A percentile compares a stretch with the other conserved stretches of the same genome.
Evolutionary conservation across 1,140 invertebrate genomes (phyloP).

Genomic region (Heliconius himera): DNA sequence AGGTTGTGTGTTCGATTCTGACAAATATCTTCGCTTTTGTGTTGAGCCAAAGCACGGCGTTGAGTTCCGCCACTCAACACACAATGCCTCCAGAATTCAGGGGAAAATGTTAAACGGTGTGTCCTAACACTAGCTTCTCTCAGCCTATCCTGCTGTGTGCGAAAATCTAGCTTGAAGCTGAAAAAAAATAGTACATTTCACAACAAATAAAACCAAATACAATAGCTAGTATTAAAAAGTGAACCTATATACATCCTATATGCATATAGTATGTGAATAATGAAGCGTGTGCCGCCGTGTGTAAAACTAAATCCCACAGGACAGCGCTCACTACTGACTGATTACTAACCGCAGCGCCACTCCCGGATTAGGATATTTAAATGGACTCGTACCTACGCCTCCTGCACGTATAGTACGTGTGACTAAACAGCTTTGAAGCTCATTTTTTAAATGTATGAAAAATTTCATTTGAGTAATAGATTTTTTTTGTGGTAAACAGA

Average conservation of each 20-base stretch:
- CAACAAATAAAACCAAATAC: background rate
- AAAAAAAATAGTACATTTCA: too few species aligned
- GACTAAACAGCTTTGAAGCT: background rate
- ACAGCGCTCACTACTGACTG: conserved; percentile 59
- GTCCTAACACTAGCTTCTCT: too few species aligned
- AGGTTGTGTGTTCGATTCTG: too few species aligned
- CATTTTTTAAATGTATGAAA: background rate
- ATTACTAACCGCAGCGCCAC: conserved; percentile 58
- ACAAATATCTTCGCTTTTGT: too few species aligned
- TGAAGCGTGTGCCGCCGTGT: conserved; percentile 61
- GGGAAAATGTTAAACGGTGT: too few species aligned
- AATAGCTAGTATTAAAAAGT: background rate
- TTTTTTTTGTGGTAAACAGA: background rate
- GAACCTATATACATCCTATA: background rate
- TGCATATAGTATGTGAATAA: conserved; percentile 38
- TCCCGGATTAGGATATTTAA: conserved; percentile 65
- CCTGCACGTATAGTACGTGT: background rate
- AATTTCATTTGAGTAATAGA: background rate
- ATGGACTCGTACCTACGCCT: conserved; percentile 38
- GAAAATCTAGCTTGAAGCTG: too few species aligned
- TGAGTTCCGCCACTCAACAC: too few species aligned
- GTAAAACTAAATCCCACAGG: conserved; percentile 72
- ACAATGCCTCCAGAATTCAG: too few species aligned
- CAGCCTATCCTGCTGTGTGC: too few species aligned
- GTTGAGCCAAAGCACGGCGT: too few species aligned